phyloP scores from a whole-genome alignment of 2,797 vertebrate species.

The Chromis chromis region DNA sequence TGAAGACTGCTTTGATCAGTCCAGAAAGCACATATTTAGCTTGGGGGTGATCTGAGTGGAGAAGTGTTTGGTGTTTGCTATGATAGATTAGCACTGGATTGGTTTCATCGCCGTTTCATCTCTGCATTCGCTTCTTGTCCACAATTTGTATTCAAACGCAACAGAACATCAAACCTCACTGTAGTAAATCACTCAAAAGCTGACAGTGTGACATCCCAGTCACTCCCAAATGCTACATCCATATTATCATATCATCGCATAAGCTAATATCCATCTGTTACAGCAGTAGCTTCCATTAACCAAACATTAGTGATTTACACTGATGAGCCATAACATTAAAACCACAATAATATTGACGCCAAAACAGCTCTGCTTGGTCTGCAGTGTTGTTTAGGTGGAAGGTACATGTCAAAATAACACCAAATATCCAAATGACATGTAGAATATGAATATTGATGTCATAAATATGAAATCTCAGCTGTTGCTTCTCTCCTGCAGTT shows the following conservation, averaged over 20 bases:
- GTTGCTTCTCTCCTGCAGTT: constrained; percentile 74
- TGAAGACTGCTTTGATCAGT: constrained; percentile 76
- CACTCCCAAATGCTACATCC: constrained; percentile 41
- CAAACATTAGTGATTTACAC: constrained; percentile 12
- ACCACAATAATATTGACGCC: too few species aligned
- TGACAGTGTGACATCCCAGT: constrained; percentile 54
- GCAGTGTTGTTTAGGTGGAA: too few species aligned
- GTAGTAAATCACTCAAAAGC: constrained; percentile 64
- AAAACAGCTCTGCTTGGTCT: too few species aligned
- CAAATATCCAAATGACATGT: too few species aligned
- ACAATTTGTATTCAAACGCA: constrained; percentile 70
- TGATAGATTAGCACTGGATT: constrained; percentile 71
- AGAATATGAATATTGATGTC: constrained; percentile 1
- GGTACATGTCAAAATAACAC: too few species aligned
- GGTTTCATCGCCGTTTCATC: constrained; percentile 73
- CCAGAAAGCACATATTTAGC: constrained; percentile 75
- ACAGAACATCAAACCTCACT: constrained; percentile 54
- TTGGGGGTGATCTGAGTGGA: constrained; percentile 69
- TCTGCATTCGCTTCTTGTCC: constrained; percentile 63
- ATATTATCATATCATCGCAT: constrained; percentile 49
- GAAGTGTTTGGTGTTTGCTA: constrained; percentile 75
- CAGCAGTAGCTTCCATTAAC: constrained; percentile 28
- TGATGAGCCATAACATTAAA: too few species aligned
- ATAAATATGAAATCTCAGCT: constrained; percentile 30
- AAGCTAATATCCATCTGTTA: constrained; percentile 49